phyloP scores from a whole-genome alignment of 2,797 vertebrate species.

The Petrocephalus sullivani region DNA sequence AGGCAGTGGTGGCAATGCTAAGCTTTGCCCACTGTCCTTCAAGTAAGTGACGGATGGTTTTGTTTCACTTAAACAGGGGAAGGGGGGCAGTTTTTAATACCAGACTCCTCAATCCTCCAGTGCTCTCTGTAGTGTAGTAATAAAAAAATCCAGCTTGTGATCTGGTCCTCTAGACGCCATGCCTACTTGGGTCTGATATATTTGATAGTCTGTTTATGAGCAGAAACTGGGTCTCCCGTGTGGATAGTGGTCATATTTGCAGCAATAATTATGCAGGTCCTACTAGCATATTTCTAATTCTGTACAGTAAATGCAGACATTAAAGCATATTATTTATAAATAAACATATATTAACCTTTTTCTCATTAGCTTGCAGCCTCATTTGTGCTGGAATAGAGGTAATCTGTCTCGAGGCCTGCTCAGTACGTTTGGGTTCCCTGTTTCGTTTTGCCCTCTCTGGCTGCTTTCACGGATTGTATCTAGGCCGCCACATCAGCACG shows the following conservation, averaged over 20 bases:
- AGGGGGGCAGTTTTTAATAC: background rate
- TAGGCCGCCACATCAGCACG: background rate
- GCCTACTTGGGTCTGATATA: background rate
- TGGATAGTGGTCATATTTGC: background rate
- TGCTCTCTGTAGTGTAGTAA: background rate
- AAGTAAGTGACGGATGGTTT: background rate
- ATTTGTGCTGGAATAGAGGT: background rate
- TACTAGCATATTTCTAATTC: background rate
- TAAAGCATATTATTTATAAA: background rate
- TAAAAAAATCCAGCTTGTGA: background rate
- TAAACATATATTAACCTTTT: background rate
- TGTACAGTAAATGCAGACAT: background rate
- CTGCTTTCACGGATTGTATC: background rate
- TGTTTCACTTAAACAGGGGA: background rate
- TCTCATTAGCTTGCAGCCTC: background rate
- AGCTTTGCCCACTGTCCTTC: background rate
- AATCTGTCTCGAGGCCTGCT: background rate
- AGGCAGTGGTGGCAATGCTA: background rate
- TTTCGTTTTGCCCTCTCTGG: background rate
- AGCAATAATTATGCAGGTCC: slow-evolving; percentile 3
- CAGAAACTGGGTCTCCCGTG: background rate
- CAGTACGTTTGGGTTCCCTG: background rate
- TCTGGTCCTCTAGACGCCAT: background rate
- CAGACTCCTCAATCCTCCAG: background rate
- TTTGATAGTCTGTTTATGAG: background rate